Percentiles rank a stretch among this genome's conserved stretches.
Conservation (phyloP, 2,113 vertebrate genomes). For the Oryzias woworae region DNA sequence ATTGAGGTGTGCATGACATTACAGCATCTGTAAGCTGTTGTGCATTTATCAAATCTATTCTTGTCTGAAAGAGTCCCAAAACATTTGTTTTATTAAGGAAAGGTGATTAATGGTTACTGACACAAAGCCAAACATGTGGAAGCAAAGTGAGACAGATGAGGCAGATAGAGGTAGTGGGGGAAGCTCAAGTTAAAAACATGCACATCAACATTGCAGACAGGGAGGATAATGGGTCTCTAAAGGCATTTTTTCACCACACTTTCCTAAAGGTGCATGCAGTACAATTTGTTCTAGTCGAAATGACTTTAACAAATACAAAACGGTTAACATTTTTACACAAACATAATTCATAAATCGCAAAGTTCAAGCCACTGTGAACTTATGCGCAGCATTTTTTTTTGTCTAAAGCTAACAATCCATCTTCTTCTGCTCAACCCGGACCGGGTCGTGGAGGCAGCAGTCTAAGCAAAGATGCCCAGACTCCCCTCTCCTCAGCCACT, state of each 20-base stretch:
- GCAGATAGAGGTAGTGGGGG: conserved; percentile 54
- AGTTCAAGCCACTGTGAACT: too few species aligned
- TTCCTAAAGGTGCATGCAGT: conserved; percentile 42
- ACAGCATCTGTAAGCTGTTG: neutral
- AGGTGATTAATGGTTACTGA: conserved; percentile 66
- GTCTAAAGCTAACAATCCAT: too few species aligned
- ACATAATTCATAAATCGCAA: too few species aligned
- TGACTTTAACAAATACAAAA: conserved; percentile 6
- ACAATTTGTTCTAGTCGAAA: conserved; percentile 29
- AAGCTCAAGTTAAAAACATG: conserved; percentile 62
- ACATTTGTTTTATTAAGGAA: conserved; percentile 37
- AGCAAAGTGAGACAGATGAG: conserved; percentile 66
- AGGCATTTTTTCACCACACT: conserved; percentile 48
- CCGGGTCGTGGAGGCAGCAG: too few species aligned
- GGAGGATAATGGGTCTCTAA: conserved; percentile 65
- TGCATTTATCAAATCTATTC: conserved; percentile 18
- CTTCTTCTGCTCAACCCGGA: too few species aligned
- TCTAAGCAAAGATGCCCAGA: too few species aligned
- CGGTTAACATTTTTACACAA: neutral
- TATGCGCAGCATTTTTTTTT: too few species aligned
- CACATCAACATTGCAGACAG: conserved; percentile 56
- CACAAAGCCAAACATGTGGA: conserved; percentile 60
- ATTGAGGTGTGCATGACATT: neutral
- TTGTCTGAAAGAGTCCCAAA: conserved; percentile 47
- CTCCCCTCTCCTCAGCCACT: too few species aligned